Evolutionary conservation across 2,888 invertebrate genomes (phyloP), one percentile per base, ranked within the genome.

Genomic region (Tupiocoris notatus): DNA sequence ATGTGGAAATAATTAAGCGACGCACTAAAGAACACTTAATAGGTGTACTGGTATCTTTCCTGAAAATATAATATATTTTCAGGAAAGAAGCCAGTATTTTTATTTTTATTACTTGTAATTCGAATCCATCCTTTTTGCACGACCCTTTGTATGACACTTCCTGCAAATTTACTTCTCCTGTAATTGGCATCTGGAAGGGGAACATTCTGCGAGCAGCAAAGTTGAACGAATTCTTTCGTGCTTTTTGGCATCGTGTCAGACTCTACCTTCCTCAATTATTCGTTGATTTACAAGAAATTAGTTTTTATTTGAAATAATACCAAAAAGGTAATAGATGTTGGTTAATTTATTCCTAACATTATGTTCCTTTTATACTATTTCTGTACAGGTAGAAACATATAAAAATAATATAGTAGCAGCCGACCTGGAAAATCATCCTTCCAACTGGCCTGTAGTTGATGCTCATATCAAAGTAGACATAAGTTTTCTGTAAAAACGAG

Each of bases 381-480:
- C n/a, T n/a, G n/a, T n/a, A n/a, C n/a, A n/a, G n/a, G n/a, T n/a
- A n/a, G n/a, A n/a, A n/a, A n/a, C n/a, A n/a, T n/a, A n/a, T n/a
- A n/a, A n/a, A n/a, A n/a, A n/a, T n/a, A n/a, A n/a, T n/a, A n/a
- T n/a, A n/a, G n/a, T n/a, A n/a, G n/a, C n/a, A n/a, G n/a, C n/a
- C n/a, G n/a, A 75, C 75, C 65, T 75, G 65, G 54, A 75, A 75
- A 22, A 75, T 75, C 75, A 75, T 75, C 64, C 75, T 64, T 0
- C 75, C 75, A 12, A 57, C 56, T 1, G 64, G 64, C 25, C 39
- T 25, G 57, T 65, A 64, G 65, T 75, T 57, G 6, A 75, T 75
- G 75, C 24, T 58, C 2, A 75, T 25, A 20, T 75, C 75, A 64
- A 75, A 75, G 65, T 65, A 75, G 18, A 75, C 65, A 24, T 75